Evolutionary conservation across 2,113 vertebrate genomes (phyloP), one percentile per base, ranked within the genome.

Genomic region (Echinops telfairi): DNA sequence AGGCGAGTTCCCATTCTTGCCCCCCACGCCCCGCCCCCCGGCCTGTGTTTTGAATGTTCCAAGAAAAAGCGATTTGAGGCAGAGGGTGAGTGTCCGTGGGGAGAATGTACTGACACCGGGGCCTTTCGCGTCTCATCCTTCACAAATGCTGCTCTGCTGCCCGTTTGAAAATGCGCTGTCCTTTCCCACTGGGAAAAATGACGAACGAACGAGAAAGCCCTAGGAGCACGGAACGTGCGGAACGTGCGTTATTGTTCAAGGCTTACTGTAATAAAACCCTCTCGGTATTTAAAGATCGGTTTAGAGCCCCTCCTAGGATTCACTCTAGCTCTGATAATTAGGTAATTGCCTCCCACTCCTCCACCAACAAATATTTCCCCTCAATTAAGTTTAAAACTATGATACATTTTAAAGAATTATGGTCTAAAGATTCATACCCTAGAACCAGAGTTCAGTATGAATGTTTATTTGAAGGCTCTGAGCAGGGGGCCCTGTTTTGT

Each of bases 381-480:
- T 87, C 96, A 96, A 96, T 95, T 95, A 88, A 98, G 92, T 95
- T 95, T 95, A 97, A 98, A 97, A 96, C 83, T 89, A 66, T 96
- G 97, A 94, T 22, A 91, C 98, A 98, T 97, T 98, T 97, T 95
- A 96, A 82, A 96, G 96, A 97, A 96, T 97, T 96, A 96, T 94
- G n/a, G 81, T 84, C 92, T 96, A 96, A 96, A 97, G 96, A 92
- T 96, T 97, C 95, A 97, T 95, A 95, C 92, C 94, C 97, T 96
- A 96, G 95, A 96, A 96, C 94, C 89, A 94, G 57, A 66, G 94
- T 84, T 88, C 92, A 95, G 77, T 89, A 88, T 95, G 95, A 97
- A 96, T 97, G 95, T 97, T 96, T 94, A 89, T 94, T 96, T 89
- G 78, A 83, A 87, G 90, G 78, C 36, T 4, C 22, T 20, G 76